Percentiles rank a stretch among this genome's conserved stretches.
Conservation (phyloP, 1,140 invertebrate species). For the Hesperophylax magnus region DNA sequence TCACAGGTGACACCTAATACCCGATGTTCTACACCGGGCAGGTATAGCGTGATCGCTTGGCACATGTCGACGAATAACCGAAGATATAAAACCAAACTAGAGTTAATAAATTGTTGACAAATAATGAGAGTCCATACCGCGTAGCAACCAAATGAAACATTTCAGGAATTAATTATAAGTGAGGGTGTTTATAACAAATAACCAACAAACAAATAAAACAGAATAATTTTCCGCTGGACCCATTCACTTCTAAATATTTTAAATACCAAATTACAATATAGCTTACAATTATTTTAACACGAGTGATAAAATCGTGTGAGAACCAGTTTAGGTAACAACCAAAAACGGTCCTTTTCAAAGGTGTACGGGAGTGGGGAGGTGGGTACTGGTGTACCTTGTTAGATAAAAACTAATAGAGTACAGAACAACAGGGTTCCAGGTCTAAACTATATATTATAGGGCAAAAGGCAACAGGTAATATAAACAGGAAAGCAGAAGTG, state of each 20-base stretch:
- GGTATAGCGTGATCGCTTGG: slow-evolving; percentile 2
- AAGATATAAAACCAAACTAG: not conserved
- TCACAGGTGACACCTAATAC: slow-evolving; percentile 38
- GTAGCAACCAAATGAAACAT: too few relatives aligned
- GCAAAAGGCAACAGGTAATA: slow-evolving; percentile 8
- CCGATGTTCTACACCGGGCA: not conserved
- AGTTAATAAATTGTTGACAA: too few relatives aligned
- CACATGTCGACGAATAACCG: not conserved
- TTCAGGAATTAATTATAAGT: too few relatives aligned
- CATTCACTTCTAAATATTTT: not conserved
- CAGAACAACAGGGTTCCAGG: not conserved
- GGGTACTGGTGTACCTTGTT: slow-evolving; percentile 9
- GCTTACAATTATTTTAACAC: not conserved
- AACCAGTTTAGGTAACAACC: slow-evolving; percentile 22
- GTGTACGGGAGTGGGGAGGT: not conserved
- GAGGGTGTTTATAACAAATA: not conserved
- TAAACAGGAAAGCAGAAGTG: not conserved
- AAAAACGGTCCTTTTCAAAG: slow-evolving; percentile 3
- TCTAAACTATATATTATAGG: not conserved
- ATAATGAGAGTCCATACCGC: too few relatives aligned
- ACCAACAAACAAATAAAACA: not conserved
- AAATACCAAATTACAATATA: not conserved
- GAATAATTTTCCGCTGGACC: not conserved
- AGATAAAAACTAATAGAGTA: slow-evolving; percentile 34
- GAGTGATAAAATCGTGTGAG: not conserved